Evolutionary conservation across 2,797 vertebrate species (phyloP), one percentile per base, ranked within the genome.

Genomic region (Hydrocynus forskahlii): DNA sequence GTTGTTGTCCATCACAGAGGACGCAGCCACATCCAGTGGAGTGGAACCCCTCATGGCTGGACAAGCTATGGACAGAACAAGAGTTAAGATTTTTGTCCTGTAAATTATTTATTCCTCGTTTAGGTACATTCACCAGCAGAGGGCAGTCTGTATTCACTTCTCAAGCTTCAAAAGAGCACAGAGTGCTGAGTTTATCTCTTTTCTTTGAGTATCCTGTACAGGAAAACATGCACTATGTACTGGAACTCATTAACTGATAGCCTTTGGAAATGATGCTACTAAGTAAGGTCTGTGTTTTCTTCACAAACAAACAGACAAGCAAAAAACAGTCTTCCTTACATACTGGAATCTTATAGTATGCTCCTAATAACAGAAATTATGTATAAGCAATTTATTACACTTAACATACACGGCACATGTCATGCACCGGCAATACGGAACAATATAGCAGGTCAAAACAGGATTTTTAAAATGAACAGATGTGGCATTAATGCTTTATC

Each of bases 1-100:
- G 1, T 99, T 99, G 90, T 99, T 99, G 91, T 99, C 97, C 98
- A 99, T 99, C 82, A 99, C 97, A 6, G 98, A 99, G 66, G 98
- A 96, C 3, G 98, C 97, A 73, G 98, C 98, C 63, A 99, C 97
- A 84, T 99, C 98, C 69, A 99, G 92, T 0, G 98, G 98, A 54
- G 98, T 99, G 0, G 97, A 99, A 77, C 98, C 98, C 68, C 97
- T 95, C 97, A 99, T 99, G 0, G 97, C 96, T 29, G 97, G 96
- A 88, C 96, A 99, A 0, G 97, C 98, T 99, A 86, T 35, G 23
- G 6, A 79, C 17, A 57, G 19, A 1, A 50, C 59, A 72, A 57
- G 35, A 14, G 35, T 21, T 25, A 9, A 17, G 17, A 5, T 35
- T 25, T 21, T 40, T 13, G 29, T n/a, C 7, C 7, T 16, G n/a